phyloP scores from a whole-genome alignment of 2,113 vertebrate genomes.

The Sprattus sprattus region DNA sequence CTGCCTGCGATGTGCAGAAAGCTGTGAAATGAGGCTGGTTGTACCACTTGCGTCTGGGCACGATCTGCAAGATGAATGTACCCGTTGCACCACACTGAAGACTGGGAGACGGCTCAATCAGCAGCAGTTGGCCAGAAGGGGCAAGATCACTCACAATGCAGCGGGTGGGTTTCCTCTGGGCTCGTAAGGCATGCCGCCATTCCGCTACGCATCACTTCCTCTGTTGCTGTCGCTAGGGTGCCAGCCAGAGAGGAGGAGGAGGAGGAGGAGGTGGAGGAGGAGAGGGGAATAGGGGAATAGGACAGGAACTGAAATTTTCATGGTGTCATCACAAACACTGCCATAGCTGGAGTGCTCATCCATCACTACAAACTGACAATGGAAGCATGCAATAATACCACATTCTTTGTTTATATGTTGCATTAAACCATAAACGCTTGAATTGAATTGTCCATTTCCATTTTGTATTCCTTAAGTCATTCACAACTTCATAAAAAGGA shows the following conservation, averaged over 20 bases:
- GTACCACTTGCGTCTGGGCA: background rate
- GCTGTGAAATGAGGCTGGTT: background rate
- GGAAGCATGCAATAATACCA: too few species aligned
- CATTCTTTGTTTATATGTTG: too few species aligned
- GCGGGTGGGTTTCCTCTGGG: background rate
- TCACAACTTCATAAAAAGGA: too few species aligned
- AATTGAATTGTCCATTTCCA: too few species aligned
- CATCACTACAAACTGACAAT: background rate
- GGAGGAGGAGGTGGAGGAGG: background rate
- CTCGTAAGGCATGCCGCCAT: background rate
- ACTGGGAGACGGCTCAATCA: background rate
- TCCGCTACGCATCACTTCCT: constrained; percentile 32
- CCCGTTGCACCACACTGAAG: background rate
- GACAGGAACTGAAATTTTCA: background rate
- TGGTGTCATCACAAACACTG: background rate
- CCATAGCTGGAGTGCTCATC: background rate
- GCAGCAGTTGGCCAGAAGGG: background rate
- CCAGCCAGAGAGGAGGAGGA: constrained; percentile 18
- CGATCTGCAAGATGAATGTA: background rate
- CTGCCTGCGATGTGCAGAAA: background rate
- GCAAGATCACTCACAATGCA: background rate
- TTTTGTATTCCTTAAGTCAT: too few species aligned
- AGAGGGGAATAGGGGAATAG: background rate
- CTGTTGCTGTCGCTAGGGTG: constrained; percentile 17
- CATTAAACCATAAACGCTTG: too few species aligned